Evolutionary conservation across 1,140 invertebrate species (phyloP).

Genomic region (Eufriesea mexicana): DNA sequence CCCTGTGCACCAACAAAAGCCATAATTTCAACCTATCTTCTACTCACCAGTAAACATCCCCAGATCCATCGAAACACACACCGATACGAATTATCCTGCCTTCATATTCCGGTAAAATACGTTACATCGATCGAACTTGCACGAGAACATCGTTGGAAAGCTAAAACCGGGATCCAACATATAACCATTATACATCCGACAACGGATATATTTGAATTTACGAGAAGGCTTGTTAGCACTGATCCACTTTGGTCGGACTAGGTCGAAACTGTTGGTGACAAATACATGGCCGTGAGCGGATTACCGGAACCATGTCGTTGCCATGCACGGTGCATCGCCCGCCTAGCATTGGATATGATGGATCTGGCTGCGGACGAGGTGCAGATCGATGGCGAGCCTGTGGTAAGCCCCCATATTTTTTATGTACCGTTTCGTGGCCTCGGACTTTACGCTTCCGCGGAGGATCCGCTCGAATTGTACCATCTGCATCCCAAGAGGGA

Average conservation of each 20-base stretch:
- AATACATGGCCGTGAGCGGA: constrained; percentile 99
- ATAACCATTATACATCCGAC: background rate
- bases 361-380: constrained; percentile 92
- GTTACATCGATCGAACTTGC: background rate
- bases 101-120: background rate
- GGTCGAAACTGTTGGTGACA: constrained; percentile 99
- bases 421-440: background rate
- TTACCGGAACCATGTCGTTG: constrained; percentile 95
- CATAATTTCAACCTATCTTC: too few species aligned
- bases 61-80: too few species aligned
- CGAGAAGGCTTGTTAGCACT: constrained; percentile 44
- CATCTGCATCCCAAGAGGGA: background rate
- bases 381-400: constrained; percentile 91
- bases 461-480: too few species aligned
- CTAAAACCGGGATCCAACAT: background rate
- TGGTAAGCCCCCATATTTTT: constrained; percentile 85
- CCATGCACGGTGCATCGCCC: constrained; percentile 96
- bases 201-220: constrained; percentile 35
- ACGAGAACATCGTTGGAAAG: background rate
- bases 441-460: background rate
- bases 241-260: constrained; percentile 78
- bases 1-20: too few species aligned
- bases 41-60: too few species aligned
- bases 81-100: background rate
- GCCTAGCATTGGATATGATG: constrained; percentile 97